A percentile compares a stretch with the other conserved stretches of the same genome.
Conservation (phyloP, 37 sponge, comb jelly and placozoan species). For the Beroe forskalii region DNA sequence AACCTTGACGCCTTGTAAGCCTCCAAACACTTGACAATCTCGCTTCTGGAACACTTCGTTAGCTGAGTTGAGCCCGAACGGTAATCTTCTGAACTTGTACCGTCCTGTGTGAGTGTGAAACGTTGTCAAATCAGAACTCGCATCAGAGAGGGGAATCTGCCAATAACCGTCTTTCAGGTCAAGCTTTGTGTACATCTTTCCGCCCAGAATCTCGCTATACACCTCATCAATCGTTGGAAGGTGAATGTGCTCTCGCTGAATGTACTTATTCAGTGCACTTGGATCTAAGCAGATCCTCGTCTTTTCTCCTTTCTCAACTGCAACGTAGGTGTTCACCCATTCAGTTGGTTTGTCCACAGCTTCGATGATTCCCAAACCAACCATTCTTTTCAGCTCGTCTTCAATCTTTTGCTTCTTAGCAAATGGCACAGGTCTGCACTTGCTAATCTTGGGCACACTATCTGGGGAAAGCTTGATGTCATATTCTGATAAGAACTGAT, state of each 20-base stretch:
- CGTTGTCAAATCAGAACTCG: not conserved
- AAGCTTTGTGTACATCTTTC: conserved; percentile 68
- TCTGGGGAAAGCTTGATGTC: not conserved
- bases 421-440: too few species aligned
- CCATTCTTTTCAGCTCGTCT: conserved; percentile 4
- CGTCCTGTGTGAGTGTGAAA: conserved; percentile 73
- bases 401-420: conserved; percentile 30
- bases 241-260: conserved; percentile 20
- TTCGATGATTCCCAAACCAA: conserved; percentile 15
- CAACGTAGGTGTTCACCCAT: conserved; percentile 65
- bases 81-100: not conserved
- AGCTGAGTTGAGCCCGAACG: conserved; percentile 45
- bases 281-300: conserved; percentile 66
- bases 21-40: conserved; percentile 53
- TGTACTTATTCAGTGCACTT: conserved; percentile 32
- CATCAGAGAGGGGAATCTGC: conserved; percentile 64
- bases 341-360: conserved; percentile 21
- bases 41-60: conserved; percentile 19
- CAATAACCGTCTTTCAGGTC: conserved; percentile 70
- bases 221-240: conserved; percentile 60
- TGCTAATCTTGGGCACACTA: not conserved
- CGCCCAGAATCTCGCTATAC: conserved; percentile 30
- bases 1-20: conserved; percentile 35
- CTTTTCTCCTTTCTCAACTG: conserved; percentile 21
- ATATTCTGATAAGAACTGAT: too few species aligned